Percentiles rank a stretch among this genome's conserved stretches.
Evolutionary conservation across 2,113 vertebrate species (phyloP).

Genomic region (Larimichthys polyactis): DNA sequence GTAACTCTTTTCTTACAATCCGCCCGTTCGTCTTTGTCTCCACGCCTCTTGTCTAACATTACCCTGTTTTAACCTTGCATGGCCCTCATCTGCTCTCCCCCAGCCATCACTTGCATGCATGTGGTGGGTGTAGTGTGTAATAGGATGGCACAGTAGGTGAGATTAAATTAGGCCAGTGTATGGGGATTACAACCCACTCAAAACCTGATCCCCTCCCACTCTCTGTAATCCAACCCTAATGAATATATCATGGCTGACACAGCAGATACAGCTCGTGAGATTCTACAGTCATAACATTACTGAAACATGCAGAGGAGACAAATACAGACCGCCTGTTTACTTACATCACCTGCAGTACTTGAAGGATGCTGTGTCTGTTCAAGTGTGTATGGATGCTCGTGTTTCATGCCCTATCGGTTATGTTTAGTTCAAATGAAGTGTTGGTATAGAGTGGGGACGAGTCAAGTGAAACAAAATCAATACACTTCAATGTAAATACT

Average conservation of each 20-base stretch:
- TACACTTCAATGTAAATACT: conserved; percentile 56
- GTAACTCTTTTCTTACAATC: conserved; percentile 18
- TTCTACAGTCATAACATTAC: conserved; percentile 64
- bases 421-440: conserved; percentile 50
- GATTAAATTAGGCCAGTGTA: conserved; percentile 85
- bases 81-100: conserved; percentile 41
- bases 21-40: conserved; percentile 35
- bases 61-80: conserved; percentile 59
- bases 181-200: conserved; percentile 83
- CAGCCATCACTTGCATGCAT: conserved; percentile 33
- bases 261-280: conserved; percentile 67
- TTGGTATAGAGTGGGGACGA: conserved; percentile 22
- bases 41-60: conserved; percentile 50
- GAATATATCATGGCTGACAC: conserved; percentile 83
- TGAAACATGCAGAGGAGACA: conserved; percentile 36
- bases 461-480: conserved; percentile 58
- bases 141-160: conserved; percentile 84
- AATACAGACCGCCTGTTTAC: conserved; percentile 36
- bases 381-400: not conserved
- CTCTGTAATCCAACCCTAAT: conserved; percentile 84
- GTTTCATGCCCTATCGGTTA: conserved; percentile 43
- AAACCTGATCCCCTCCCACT: conserved; percentile 81
- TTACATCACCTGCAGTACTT: conserved; percentile 35
- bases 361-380: conserved; percentile 39
- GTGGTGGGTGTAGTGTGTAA: conserved; percentile 80